Base-by-base conservation (phyloP, 2,113 vertebrate species). In the Oxyruncus cristatus region DNA sequence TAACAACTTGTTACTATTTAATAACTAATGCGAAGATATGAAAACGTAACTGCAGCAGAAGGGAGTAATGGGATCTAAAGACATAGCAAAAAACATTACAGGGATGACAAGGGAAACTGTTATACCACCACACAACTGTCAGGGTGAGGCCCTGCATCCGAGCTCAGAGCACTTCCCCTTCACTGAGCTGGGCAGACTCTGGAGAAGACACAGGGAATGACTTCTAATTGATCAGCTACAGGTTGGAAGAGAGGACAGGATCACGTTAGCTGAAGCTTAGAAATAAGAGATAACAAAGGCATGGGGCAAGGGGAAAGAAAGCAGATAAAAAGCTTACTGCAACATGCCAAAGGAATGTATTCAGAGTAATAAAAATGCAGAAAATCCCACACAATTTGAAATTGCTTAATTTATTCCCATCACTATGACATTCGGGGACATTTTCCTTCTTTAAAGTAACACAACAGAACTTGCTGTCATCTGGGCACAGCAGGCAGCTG, bases 41-140 rank as follows among this genome's bases (percentile, higher is more conserved):
- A 63, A 77, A 89, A 67, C 4, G 8, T 35, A 73, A 63, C 17
- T 28, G 23, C 58, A 88, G 41, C 47, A 82, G 42, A 42, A 78
- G 6, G 9, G 6, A n/a, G 19, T 9, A 68, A 44, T 0, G 3
- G 14, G 8, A 26, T 49, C 37, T 2, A 3, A 72, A 52, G 27
- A 63, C 27, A 55, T n/a, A 42, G 47, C 9, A 13, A 88, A 85
- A 83, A 56, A 11, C 4, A 42, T 20, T 26, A 70, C 18, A 50
- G 62, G 52, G 24, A 62, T 30, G 16, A 67, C n/a, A 93, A 77
- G 17, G 39, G 27, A 92, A 90, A 39, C 10, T 56, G 32, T 32
- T 68, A 19, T 3, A 75, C 20, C 23, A 53, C 15, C 49, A 71
- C 26, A 53, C 16, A 79, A 42, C 24, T 59, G 24, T 9, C 30